These are phyloP conservation scores for Drosophila lini DNA, from an alignment of 1,140 invertebrate species.

Conservation along the genomic window DNA sequence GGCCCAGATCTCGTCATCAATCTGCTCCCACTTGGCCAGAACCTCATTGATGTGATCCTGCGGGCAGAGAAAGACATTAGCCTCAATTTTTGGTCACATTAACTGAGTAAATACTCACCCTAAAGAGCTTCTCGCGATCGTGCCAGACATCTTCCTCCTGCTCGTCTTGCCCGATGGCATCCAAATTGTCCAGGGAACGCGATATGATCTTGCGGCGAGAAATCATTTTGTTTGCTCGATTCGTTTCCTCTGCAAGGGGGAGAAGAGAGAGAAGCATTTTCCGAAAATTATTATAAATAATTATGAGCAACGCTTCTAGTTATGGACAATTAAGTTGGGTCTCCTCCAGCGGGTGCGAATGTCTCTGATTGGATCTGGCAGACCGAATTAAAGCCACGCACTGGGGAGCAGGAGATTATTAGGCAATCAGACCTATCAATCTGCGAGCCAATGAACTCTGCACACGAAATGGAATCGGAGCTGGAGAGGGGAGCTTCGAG, in stretches of 20 bases:
- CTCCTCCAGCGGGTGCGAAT: constrained; percentile 40
- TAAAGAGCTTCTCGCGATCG: constrained; percentile 96
- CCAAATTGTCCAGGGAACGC: constrained; percentile 95
- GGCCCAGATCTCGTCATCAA: constrained; percentile 98
- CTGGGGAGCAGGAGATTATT: constrained; percentile 63
- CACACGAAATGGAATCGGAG: constrained; percentile 22
- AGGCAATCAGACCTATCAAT: constrained; percentile 77
- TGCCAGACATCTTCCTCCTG: constrained; percentile 98
- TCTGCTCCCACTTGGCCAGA: constrained; percentile 97
- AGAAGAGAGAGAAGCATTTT: constrained; percentile 46
- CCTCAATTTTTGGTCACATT: background rate
- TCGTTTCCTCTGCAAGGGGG: constrained; percentile 48
- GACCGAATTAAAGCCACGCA: constrained; percentile 49
- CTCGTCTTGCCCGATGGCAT: constrained; percentile 88
- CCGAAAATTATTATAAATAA: constrained; percentile 66
- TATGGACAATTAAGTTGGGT: constrained; percentile 38
- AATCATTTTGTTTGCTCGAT: constrained; percentile 88
- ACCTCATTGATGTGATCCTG: constrained; percentile 99
- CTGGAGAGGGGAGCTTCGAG: background rate
- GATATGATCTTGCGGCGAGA: constrained; percentile 95
- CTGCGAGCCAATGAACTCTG: constrained; percentile 76
- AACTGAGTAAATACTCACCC: constrained; percentile 87
- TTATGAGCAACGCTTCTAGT: constrained; percentile 46
- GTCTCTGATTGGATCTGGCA: constrained; percentile 56
- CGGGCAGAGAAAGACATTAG: constrained; percentile 32